Evolutionary conservation across 2,888 invertebrate genomes (phyloP), one percentile per base, ranked within the genome.

Genomic region (Oeneis ivallda): DNA sequence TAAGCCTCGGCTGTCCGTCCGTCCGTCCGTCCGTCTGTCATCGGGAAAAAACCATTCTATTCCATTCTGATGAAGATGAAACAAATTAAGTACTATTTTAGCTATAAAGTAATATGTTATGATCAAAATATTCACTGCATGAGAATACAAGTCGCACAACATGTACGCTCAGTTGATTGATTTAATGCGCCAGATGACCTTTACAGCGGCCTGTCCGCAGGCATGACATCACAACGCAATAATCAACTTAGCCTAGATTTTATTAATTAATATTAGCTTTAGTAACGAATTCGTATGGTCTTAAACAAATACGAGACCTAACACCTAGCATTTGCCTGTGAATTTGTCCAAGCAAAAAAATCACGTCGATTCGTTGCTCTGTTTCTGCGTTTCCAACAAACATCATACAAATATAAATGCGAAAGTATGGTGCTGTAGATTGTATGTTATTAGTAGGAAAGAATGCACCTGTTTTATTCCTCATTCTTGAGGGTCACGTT

Each of bases 181-280:
- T 85, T 85, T 81, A 83, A 82, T 84, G 80, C 80, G 80, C 80
- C 75, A 70, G 74, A 64, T 75, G 82, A 82, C 84, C 84, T 85
- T 85, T 72, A 70, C 58, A 61, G 13, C 71, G 52, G 69, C 68
- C 66, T 68, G 68, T 61, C 70, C 67, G 67, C 62, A 69, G 69
- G 70, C 67, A 72, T 77, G 79, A 79, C 77, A 75, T 77, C 77
- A 79, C 70, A 72, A 63, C 67, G 66, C 68, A 66, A 69, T 70
- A 70, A 70, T 70, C 66, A 68, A 68, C 71, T 70, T 70, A 67
- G 68, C 67, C 68, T 66, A 72, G 69, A 72, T 71, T 71, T 68
- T 70, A 73, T 70, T 72, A 69, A 71, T 71, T 64, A 69, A 64
- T 65, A 62, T 63, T 64, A 57, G 43, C 45, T 54, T 47, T 50